Percentiles rank a stretch among this genome's conserved stretches.
Evolutionary conservation across 2,113 vertebrate species (phyloP).

Genomic region (Cheirogaleus medius): DNA sequence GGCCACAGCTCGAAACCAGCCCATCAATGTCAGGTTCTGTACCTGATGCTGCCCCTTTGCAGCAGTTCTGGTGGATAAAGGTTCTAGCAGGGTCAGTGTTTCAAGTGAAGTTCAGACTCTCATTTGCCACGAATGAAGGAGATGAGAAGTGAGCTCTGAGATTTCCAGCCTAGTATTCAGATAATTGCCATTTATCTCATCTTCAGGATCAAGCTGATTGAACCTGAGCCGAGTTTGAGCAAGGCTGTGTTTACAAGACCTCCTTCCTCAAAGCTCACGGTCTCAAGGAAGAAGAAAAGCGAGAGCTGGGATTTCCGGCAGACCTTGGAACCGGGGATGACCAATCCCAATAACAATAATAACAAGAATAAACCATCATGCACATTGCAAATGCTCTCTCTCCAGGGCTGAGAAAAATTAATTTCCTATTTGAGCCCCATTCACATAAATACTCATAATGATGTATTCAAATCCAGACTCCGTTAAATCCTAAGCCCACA

Average conservation of each 20-base stretch:
- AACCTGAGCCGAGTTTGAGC: conserved; percentile 80
- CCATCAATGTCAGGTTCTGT: conserved; percentile 78
- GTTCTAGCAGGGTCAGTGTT: conserved; percentile 76
- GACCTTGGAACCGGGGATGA: conserved; percentile 82
- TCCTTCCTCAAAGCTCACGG: conserved; percentile 74
- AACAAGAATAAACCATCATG: conserved; percentile 66
- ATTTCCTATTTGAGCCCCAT: conserved; percentile 74
- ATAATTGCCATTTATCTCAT: conserved; percentile 85
- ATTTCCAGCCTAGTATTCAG: conserved; percentile 87
- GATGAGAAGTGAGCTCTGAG: conserved; percentile 84
- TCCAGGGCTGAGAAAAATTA: conserved; percentile 73
- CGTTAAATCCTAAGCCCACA: conserved; percentile 58
- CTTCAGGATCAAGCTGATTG: conserved; percentile 82
- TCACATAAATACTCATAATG: conserved; percentile 75
- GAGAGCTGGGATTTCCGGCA: conserved; percentile 75
- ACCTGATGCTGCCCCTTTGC: conserved; percentile 76
- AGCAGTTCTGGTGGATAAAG: conserved; percentile 73
- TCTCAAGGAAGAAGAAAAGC: conserved; percentile 67
- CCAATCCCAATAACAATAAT: conserved; percentile 77
- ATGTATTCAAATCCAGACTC: conserved; percentile 65
- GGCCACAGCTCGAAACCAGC: conserved; percentile 78
- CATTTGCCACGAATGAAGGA: conserved; percentile 81
- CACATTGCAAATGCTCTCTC: conserved; percentile 26
- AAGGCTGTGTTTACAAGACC: conserved; percentile 78
- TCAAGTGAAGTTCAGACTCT: conserved; percentile 81